Base-by-base conservation (phyloP, 2,888 invertebrate species). In the Plagodis pulveraria region DNA sequence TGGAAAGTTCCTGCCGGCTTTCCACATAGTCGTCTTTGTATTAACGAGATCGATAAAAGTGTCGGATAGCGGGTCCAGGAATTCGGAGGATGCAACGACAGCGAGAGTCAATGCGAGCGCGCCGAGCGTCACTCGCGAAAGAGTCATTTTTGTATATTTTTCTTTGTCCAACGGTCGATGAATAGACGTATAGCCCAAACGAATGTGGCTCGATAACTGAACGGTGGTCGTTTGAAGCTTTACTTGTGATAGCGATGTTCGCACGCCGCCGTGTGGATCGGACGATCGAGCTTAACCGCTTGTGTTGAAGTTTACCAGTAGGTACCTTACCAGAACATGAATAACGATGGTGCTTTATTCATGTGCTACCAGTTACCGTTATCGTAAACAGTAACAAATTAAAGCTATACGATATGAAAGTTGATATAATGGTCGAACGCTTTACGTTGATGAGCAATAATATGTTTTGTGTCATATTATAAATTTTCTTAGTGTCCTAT, bases 1-100 rank as follows among this genome's bases (percentile, higher is more conserved):
- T 32, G 93, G 93, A 76, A 97, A 97, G 88, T 97, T 97, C 57
- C 95, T 93, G 9, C 96, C 97, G 65, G 96, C 97, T 86, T 91
- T 95, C 97, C 97, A 97, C 56, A 95, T 94, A 34, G 92, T 91
- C 62, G 95, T 94, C 71, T 95, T 86, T 10, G 87, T 82, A 81
- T 97, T 97, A 58, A 98, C 95, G 63, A 94, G 84, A 50, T 94
- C 79, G 66, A 97, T 96, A 80, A 96, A 96, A 51, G 95, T 95
- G 74, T 96, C 94, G 0, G 96, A 96, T 32, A 96, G 88, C 8
- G 95, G 94, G 74, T 95, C 86, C 2, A 80, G 77, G 32, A 67
- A 41, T 5, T 78, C 72, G 5, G 74, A 73, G 6, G 74, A 65
- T 12, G 77, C 71, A 45, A 79, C 68, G 44, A 79, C 67, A 58